Evolutionary conservation across 2,113 vertebrate genomes (phyloP).

Genomic region (Anguilla rostrata): DNA sequence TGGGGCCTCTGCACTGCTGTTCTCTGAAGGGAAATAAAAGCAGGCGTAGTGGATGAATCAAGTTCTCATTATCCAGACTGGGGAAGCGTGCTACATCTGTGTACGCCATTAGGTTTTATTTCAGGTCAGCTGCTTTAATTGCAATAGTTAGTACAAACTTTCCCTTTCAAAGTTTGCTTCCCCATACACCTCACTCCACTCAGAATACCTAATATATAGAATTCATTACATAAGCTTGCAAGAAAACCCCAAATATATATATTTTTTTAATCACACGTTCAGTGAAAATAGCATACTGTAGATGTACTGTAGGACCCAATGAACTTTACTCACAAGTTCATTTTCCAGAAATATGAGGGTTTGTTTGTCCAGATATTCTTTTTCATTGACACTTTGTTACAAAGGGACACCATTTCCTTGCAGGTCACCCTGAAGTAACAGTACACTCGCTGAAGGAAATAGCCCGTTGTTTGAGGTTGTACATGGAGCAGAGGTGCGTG

Average conservation of each 20-base stretch:
- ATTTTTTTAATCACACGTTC: neutral
- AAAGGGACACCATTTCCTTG: neutral
- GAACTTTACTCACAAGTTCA: neutral
- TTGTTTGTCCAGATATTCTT: neutral
- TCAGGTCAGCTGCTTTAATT: conserved; percentile 23
- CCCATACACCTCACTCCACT: neutral
- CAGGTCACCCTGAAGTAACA: neutral
- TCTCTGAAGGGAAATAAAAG: conserved; percentile 26
- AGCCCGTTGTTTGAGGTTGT: neutral
- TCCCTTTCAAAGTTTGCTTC: conserved; percentile 12
- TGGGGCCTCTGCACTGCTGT: conserved; percentile 10
- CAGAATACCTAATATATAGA: neutral
- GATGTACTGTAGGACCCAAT: neutral
- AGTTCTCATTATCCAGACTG: conserved; percentile 22
- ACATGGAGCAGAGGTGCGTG: neutral
- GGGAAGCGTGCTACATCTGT: conserved; percentile 29
- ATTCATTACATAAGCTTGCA: neutral
- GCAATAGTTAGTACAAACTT: conserved; percentile 12
- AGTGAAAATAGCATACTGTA: neutral
- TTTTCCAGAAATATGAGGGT: neutral
- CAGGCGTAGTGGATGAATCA: conserved; percentile 29
- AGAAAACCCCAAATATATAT: neutral
- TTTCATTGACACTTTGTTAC: neutral
- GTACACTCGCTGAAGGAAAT: neutral
- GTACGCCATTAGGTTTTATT: conserved; percentile 29